Evolutionary conservation across 2,797 vertebrate genomes (phyloP).

Genomic region (Xiphophorus birchmanni): DNA sequence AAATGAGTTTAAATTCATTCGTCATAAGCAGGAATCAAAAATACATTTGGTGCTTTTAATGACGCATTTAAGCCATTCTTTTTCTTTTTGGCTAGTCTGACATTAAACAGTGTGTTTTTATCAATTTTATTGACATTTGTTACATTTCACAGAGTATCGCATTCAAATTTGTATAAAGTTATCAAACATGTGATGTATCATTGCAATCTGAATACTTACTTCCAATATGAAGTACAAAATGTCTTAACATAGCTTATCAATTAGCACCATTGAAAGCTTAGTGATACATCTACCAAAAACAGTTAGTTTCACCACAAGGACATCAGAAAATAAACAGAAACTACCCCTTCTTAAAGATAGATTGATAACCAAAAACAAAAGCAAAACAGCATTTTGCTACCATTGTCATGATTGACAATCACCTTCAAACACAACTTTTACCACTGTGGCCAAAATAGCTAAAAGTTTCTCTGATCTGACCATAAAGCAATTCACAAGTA

Average conservation of each 20-base stretch:
- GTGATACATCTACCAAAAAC: no score
- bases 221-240: no score
- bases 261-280: no score
- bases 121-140: neutral
- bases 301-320: no score
- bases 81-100: no score
- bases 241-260: no score
- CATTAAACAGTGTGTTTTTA: neutral
- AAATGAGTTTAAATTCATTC: neutral
- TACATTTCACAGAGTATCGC: neutral
- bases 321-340: no score
- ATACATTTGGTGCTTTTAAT: neutral
- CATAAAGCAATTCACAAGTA: neutral
- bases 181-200: neutral
- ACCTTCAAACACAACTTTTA: neutral
- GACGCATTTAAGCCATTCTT: neutral
- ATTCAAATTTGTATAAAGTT: neutral
- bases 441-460: neutral
- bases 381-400: neutral
- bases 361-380: no score
- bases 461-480: neutral
- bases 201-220: no score
- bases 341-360: neutral
- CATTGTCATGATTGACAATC: neutral
- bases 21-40: neutral